Evolutionary conservation across 2,888 invertebrate genomes (phyloP), one percentile per base, ranked within the genome.

Genomic region (Trachelus troglodyta): DNA sequence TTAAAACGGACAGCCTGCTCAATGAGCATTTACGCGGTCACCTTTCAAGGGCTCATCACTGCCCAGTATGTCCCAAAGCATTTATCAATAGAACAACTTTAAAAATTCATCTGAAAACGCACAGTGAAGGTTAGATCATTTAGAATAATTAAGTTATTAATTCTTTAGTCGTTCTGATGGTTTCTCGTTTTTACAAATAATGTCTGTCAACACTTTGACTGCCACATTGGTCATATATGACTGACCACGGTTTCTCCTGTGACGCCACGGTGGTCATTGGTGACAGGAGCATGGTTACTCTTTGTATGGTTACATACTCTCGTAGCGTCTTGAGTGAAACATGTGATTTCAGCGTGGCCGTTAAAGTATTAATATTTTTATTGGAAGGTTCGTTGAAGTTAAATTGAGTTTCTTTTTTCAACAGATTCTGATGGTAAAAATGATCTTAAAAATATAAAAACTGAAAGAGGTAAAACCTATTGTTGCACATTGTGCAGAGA

Each of bases 31-130:
- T 90, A 34, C 83, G 85, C 11, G 83, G 83, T 73, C 89, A 90
- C 69, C 77, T 89, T 15, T 82, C 86, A 0, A 84, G 85, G 2
- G 86, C 86, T 4, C 82, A 87, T 75, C 81, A 85, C 12, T 90
- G 90, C 77, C 85, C 85, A 1, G 78, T 86, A 69, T 90, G 90
- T 73, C 83, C 85, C 1, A 89, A 89, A 81, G 84, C 84, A 12
- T 90, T 90, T 69, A 87, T 89, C 35, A 89, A 89, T 78, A 84
- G 84, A 80, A 82, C 85, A 4, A 85, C 88, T 15, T 79, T 90
- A 6, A 85, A 85, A 74, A 85, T 85, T 79, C 90, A 90, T 71
- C 79, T 89, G 77, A 87, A 86, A 75, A 87, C 84, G 12, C 90
- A 90, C 73, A 77, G 78, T 30, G 80, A 84, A 71, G 71, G 71